Evolutionary conservation across 2,888 invertebrate species (phyloP), one percentile per base, ranked within the genome.

Genomic region (Alsophila aescularia): DNA sequence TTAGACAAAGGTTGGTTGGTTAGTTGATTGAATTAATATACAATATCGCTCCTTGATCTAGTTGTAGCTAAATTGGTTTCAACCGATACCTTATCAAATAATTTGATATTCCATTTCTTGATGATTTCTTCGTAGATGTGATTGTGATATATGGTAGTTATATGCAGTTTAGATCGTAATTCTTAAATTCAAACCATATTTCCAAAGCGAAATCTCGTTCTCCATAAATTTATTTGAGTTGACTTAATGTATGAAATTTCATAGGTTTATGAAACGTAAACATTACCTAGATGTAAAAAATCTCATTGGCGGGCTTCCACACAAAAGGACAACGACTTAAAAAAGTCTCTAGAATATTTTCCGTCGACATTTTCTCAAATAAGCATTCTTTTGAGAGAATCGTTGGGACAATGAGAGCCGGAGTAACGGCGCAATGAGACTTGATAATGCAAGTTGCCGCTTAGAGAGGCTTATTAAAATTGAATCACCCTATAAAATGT

Each of bases 391-490:
- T 75, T 70, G 64, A 67, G 66, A 62, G 56, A 73, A 73, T 70
- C 66, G 58, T 54, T 61, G 64, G 66, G 73, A 80, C 78, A 81
- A 81, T 75, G 74, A 77, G 65, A 66, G 58, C 57, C 61, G 63
- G 53, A 66, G 64, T 70, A 72, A 69, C 70, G 72, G 66, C 73
- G 68, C 72, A 76, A 77, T 72, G 78, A 70, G 73, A 76, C 70
- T 81, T 80, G 75, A 73, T 78, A 73, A 79, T 81, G 77, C 79
- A 81, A 79, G 75, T 78, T 72, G 73, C 69, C 73, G 69, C 77
- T 77, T 75, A 71, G 69, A 75, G 68, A 51, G 62, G 73, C 79
- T 80, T 81, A 79, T 81, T 81, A 81, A 79, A 81, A 77, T 81
- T 79, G 72, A 75, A 81, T 79, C 69, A 71, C 75, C 77, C 73